Base-by-base conservation (phyloP, 2,113 vertebrate species). In the Austrofundulus limnaeus region DNA sequence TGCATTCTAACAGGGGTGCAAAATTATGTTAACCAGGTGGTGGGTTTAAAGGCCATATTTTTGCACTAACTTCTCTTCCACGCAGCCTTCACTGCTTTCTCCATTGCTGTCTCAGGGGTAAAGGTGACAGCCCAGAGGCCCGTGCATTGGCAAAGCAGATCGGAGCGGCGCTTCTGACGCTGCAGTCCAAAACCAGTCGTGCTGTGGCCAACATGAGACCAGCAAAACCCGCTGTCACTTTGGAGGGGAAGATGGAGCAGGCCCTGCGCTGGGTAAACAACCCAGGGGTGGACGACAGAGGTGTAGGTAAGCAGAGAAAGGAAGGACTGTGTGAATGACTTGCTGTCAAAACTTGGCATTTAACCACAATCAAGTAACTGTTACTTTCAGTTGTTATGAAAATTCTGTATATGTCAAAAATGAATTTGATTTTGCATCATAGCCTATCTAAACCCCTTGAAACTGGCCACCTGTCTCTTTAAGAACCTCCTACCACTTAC, bases 191-290 rank as follows among this genome's bases (percentile, higher is more conserved):
- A 89, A 96, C 95, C 49, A 98, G 97, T 85, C 92, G 89, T n/a
- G 96, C 95, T 9, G 96, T 99, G 78, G 95, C 95, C 58, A 98
- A 96, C 82, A 98, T 95, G 41, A 93, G 96, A 57, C 97, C 97
- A 0, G 91, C 95, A 66, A 99, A 99, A 82, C 94, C 96, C 52
- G 97, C 96, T 1, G 92, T 98, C 42, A 97, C 96, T 66, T 81
- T 99, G 65, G 96, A 98, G 73, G 97, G 97, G 46, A 99, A 99
- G 88, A 98, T 99, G 77, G 97, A 99, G 64, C 97, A 98, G 86
- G 97, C 96, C 11, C 94, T 96, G 9, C 93, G 96, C 68, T 99
- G 97, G 97, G 96, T 95, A 66, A 96, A 95, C 84, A 98, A 96
- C 61, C 96, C 96, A 7, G 95, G 93, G 0, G 90, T 96, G 72